Conservation (phyloP, 2,113 vertebrate species). For the Pao palembangensis region DNA sequence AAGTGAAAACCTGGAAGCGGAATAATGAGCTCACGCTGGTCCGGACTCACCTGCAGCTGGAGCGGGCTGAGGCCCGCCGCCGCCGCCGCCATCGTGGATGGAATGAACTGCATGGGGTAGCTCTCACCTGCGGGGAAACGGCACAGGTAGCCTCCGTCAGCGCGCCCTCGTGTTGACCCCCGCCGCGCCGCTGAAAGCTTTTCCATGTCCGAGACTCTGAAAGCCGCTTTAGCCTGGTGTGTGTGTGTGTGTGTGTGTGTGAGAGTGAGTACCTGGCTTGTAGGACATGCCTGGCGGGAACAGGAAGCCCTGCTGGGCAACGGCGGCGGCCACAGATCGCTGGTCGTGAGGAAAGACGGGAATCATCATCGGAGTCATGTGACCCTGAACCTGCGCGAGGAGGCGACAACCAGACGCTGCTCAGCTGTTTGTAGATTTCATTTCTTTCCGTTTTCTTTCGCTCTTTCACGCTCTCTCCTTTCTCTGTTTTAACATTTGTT, state of each 20-base stretch:
- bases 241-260: slow-evolving; percentile 10
- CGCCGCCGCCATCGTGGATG: slow-evolving; percentile 95
- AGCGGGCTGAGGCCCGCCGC: slow-evolving; percentile 95
- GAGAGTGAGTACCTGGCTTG: slow-evolving; percentile 84
- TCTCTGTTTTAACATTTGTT: not conserved
- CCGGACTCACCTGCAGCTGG: slow-evolving; percentile 85
- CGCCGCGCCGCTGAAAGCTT: slow-evolving; percentile 82
- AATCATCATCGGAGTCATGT: slow-evolving; percentile 98
- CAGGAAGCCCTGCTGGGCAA: slow-evolving; percentile 93
- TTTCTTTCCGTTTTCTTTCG: not conserved
- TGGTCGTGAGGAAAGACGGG: slow-evolving; percentile 98
- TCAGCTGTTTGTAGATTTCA: not conserved
- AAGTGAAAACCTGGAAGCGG: too few relatives aligned
- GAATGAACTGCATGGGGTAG: slow-evolving; percentile 99
- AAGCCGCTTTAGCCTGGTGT: slow-evolving; percentile 43
- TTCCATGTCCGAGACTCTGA: slow-evolving; percentile 84
- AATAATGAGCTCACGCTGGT: too few relatives aligned
- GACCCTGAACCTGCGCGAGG: slow-evolving; percentile 89
- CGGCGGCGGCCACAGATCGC: slow-evolving; percentile 90
- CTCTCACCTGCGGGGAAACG: slow-evolving; percentile 86
- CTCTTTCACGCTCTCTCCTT: not conserved
- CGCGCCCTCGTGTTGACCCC: slow-evolving; percentile 65
- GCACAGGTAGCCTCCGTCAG: slow-evolving; percentile 76
- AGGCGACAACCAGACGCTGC: not conserved
- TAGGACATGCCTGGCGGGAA: slow-evolving; percentile 93